Conservation (phyloP, 2,888 invertebrate species). For the Trichacis sp. region DNA sequence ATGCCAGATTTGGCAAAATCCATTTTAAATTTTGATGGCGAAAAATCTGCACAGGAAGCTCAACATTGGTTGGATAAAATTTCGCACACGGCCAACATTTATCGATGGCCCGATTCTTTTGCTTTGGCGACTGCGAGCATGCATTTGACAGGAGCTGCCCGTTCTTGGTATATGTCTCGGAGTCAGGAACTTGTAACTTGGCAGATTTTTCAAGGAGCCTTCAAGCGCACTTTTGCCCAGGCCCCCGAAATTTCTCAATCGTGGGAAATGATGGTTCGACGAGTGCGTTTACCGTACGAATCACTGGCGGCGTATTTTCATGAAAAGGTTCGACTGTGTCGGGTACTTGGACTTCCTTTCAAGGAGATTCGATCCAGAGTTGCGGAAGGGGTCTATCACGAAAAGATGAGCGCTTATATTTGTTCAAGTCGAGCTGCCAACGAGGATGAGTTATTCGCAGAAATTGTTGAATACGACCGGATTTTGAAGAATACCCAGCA, state of each 20-base stretch:
- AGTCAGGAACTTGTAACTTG: neutral
- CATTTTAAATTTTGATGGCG: neutral
- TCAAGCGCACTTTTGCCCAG: conserved; percentile 6
- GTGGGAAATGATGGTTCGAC: no score
- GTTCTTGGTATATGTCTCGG: conserved; percentile 7
- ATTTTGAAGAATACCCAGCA: neutral
- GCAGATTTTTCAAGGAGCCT: conserved; percentile 3
- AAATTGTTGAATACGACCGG: neutral
- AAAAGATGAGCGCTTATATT: neutral
- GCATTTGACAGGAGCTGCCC: conserved; percentile 12
- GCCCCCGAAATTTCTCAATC: conserved; percentile 13
- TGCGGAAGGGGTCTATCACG: neutral
- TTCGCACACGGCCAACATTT: conserved; percentile 8
- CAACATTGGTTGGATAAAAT: conserved; percentile 1
- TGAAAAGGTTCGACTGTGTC: conserved; percentile 19
- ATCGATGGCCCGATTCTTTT: conserved; percentile 15
- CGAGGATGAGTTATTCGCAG: conserved; percentile 16
- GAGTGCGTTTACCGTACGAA: no score
- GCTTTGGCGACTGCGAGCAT: conserved; percentile 11
- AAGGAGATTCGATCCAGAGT: no score
- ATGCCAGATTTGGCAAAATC: neutral
- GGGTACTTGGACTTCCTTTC: no score
- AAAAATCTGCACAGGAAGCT: neutral
- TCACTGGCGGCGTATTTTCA: conserved; percentile 11
- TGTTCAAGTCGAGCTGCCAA: neutral